Evolutionary conservation across 2,797 vertebrate genomes (phyloP), one percentile per base, ranked within the genome.

Genomic region (Pangasius macronema): DNA sequence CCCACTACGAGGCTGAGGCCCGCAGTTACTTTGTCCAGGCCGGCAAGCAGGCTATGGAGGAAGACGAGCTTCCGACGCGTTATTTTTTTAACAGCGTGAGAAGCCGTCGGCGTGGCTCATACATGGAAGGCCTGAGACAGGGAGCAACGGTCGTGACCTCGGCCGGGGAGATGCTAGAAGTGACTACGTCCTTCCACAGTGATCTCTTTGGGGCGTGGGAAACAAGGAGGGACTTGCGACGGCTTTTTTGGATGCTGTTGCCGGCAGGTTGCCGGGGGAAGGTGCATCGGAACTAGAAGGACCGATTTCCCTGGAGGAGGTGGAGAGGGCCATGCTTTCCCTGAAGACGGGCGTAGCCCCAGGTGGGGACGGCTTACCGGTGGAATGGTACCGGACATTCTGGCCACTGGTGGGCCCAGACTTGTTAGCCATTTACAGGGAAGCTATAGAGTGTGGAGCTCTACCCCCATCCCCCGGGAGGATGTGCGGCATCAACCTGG

Each of bases 401-500:
- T 49, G 42, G 72, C 4, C 46, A 3, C 0, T 49, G 72, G 22
- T 75, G 1, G 42, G 72, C 1, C 42, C 5, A 5, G 42, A 42
- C 5, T 42, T 42, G 42, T 42, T 42, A 42, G 42, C 42, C 42
- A 5, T 42, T 5, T 42, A 42, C 42, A 42, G 42, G 42, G 42
- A 42, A 42, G 42, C 42, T 42, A 42, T 42, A 42, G 42, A 42
- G 42, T 42, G 42, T 5, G 42, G 42, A 42, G 42, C 42, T 42
- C 42, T 42, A 42, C 42, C 42, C 5, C 42, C 42, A 0, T 42
- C 42, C 5, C 73, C 73, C 0, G 73, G 46, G 22, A 4, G 27
- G 24, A 16, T 70, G 27, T 89, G 90, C 51, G 82, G 84, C 0
- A 83, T 89, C 75, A 88, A 84, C 61, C 82, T 91, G 51, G 11